phyloP scores from a whole-genome alignment of 2,888 invertebrate species.

The Drosophila sordidula region DNA sequence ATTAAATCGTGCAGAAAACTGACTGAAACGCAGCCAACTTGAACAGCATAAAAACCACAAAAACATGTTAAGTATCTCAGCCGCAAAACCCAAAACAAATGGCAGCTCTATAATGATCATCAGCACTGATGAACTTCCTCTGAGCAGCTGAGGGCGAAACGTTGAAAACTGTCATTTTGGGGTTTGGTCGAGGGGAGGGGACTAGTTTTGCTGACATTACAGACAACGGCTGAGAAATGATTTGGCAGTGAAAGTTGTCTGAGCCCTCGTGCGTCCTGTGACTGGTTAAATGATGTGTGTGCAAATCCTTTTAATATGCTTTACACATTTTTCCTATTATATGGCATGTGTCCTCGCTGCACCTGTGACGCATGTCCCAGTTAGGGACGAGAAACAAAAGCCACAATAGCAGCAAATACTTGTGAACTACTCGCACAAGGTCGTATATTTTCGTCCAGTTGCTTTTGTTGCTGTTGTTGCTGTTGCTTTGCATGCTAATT shows the following conservation, averaged over 20 bases:
- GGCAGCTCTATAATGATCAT: constrained; percentile 36
- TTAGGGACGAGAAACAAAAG: constrained; percentile 33
- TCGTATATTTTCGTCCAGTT: constrained; percentile 69
- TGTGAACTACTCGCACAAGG: constrained; percentile 66
- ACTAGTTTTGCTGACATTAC: constrained; percentile 35
- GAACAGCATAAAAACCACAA: constrained; percentile 55
- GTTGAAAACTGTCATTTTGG: constrained; percentile 59
- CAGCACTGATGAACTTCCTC: constrained; percentile 51
- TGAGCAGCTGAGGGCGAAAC: constrained; percentile 22
- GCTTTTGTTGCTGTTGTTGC: constrained; percentile 24
- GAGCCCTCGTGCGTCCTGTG: constrained; percentile 17
- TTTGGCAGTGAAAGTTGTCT: constrained; percentile 38
- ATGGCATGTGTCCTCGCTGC: constrained; percentile 48
- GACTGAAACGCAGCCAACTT: constrained; percentile 56
- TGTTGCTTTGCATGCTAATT: constrained; percentile 70
- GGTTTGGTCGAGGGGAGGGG: neutral
- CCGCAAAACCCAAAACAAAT: constrained; percentile 46
- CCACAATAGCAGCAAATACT: constrained; percentile 46
- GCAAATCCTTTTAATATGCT: constrained; percentile 74
- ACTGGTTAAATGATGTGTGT: constrained; percentile 70
- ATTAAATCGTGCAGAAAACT: constrained; percentile 72
- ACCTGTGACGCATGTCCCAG: constrained; percentile 71
- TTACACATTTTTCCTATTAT: constrained; percentile 52
- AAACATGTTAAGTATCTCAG: constrained; percentile 51
- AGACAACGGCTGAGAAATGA: constrained; percentile 52